Evolutionary conservation across 2,797 vertebrate species (phyloP).

Genomic region (Acipenser transmontanus): DNA sequence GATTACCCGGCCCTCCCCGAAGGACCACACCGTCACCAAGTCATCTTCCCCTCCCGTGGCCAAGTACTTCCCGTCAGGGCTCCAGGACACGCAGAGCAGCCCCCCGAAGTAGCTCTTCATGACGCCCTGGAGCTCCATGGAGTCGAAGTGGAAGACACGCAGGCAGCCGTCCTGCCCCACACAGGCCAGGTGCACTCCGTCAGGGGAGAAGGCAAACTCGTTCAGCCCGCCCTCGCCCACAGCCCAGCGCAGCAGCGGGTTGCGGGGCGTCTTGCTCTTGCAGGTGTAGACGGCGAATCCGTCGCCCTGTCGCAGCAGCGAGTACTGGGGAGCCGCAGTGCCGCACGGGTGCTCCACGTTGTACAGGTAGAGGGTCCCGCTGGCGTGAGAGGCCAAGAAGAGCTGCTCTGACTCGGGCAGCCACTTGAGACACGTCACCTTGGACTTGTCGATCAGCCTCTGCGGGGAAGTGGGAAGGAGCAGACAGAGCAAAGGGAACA

Average conservation of each 20-base stretch:
- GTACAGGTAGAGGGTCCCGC: slow-evolving; percentile 87
- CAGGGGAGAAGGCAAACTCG: slow-evolving; percentile 83
- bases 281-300: slow-evolving; percentile 82
- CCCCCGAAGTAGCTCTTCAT: slow-evolving; percentile 93
- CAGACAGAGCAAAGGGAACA: neutral
- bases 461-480: slow-evolving; percentile 30
- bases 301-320: slow-evolving; percentile 74
- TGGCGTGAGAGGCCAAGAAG: slow-evolving; percentile 82
- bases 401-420: slow-evolving; percentile 79
- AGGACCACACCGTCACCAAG: slow-evolving; percentile 87
- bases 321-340: slow-evolving; percentile 69
- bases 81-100: slow-evolving; percentile 85
- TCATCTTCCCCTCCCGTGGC: slow-evolving; percentile 85
- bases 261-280: slow-evolving; percentile 78
- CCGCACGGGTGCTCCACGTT: slow-evolving; percentile 76
- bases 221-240: slow-evolving; percentile 83
- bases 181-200: slow-evolving; percentile 79
- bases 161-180: slow-evolving; percentile 85
- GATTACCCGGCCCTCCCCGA: slow-evolving; percentile 76
- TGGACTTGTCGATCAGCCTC: slow-evolving; percentile 86
- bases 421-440: slow-evolving; percentile 85
- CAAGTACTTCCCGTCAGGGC: slow-evolving; percentile 81
- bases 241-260: slow-evolving; percentile 82
- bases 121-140: slow-evolving; percentile 82
- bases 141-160: slow-evolving; percentile 83